phyloP scores from a whole-genome alignment of 2,797 vertebrate genomes.

The Lagodon rhomboides region DNA sequence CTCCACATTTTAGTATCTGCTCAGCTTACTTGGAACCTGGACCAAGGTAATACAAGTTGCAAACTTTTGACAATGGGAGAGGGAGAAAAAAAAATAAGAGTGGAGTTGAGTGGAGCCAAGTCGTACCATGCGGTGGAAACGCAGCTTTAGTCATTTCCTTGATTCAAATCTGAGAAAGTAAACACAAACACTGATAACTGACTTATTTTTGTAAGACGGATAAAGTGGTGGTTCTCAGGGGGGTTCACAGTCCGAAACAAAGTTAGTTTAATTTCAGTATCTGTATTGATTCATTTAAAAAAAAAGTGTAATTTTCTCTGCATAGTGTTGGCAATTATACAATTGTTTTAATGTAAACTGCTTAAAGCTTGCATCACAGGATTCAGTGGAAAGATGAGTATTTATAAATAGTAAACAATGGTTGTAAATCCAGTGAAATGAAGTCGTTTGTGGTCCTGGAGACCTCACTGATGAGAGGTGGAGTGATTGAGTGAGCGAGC shows the following conservation, averaged over 20 bases:
- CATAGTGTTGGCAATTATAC: neutral
- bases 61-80: no score
- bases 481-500: constrained; percentile 40
- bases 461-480: constrained; percentile 16
- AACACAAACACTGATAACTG: neutral
- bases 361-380: neutral
- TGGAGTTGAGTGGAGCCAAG: no score
- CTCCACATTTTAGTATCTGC: no score
- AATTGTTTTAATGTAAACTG: neutral
- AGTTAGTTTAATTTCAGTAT: neutral
- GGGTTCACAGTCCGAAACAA: neutral
- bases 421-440: constrained; percentile 4
- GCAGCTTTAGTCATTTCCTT: neutral
- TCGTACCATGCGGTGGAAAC: no score
- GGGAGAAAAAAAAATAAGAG: no score
- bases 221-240: constrained; percentile 1
- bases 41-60: no score
- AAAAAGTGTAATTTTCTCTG: neutral
- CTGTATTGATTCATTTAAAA: neutral
- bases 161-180: neutral
- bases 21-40: no score
- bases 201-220: constrained; percentile 21
- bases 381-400: neutral
- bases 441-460: neutral
- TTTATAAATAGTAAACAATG: constrained; percentile 19